Percentiles rank a stretch among this genome's conserved stretches.
These are phyloP conservation scores for Bos javanicus DNA, from an alignment of 2,113 vertebrate species.

Conservation along the genomic window DNA sequence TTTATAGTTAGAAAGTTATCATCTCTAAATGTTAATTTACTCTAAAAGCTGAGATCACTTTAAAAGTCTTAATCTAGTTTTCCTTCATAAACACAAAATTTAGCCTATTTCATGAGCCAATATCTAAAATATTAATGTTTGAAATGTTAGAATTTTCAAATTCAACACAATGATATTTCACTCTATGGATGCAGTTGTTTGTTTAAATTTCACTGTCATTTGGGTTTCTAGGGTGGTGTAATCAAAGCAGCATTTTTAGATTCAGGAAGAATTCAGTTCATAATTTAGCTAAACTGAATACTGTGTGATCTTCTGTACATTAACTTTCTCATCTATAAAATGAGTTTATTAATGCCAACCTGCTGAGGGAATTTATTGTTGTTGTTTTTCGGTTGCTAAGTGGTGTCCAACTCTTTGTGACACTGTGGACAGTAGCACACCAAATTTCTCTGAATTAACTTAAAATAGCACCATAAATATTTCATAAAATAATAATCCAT, in stretches of 20 bases:
- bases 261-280: not conserved
- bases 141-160: not conserved
- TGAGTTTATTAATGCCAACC: not conserved
- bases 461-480: not conserved
- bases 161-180: not conserved
- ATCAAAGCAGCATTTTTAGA: not conserved
- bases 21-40: not conserved
- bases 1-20: not conserved
- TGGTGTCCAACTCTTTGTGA: not conserved
- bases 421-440: not conserved
- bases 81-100: not conserved
- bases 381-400: not conserved
- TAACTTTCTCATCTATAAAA: not conserved
- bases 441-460: not conserved
- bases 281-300: not conserved
- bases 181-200: not conserved
- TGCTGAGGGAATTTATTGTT: not conserved
- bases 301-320: not conserved
- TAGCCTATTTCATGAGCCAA: not conserved
- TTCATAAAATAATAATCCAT: not conserved
- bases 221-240: not conserved
- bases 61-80: not conserved
- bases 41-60: not conserved
- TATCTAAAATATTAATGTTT: not conserved
- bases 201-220: not conserved